Conservation (phyloP, 2,113 vertebrate genomes). For the Cranoglanis bouderius region DNA sequence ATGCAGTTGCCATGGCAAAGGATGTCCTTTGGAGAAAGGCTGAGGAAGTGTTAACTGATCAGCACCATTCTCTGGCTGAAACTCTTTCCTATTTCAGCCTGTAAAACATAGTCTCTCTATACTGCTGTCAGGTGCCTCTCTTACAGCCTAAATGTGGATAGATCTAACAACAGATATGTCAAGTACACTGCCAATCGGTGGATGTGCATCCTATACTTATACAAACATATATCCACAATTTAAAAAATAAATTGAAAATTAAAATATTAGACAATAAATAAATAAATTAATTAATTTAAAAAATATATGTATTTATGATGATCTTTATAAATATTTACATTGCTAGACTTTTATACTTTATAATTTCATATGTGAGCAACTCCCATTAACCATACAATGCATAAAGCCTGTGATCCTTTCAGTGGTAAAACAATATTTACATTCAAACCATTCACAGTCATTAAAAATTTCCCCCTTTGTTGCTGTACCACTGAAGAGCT, state of each 20-base stretch:
- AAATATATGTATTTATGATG: too few relatives aligned
- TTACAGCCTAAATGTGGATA: neutral
- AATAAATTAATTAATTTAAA: too few relatives aligned
- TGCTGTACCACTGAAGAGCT: conserved; percentile 45
- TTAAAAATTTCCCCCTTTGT: conserved; percentile 43
- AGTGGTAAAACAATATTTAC: conserved; percentile 51
- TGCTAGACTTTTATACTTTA: neutral
- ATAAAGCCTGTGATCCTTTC: conserved; percentile 56
- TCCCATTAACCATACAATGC: conserved; percentile 34
- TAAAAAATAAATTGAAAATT: neutral
- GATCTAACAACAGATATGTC: neutral
- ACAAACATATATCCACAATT: neutral
- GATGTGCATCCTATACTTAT: neutral
- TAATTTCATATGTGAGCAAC: conserved; percentile 54
- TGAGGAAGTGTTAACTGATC: conserved; percentile 64
- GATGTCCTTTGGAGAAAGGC: conserved; percentile 62
- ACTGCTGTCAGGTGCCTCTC: neutral
- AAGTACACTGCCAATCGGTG: neutral
- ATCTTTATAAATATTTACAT: too few relatives aligned
- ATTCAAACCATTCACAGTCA: conserved; percentile 60
- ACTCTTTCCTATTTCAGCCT: conserved; percentile 35
- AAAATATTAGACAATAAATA: neutral
- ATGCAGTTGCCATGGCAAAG: conserved; percentile 71
- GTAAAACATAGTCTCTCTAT: conserved; percentile 9
- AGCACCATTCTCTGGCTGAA: conserved; percentile 41